Conservation (phyloP, 2,797 vertebrate species). For the Austrolebias charrua region DNA sequence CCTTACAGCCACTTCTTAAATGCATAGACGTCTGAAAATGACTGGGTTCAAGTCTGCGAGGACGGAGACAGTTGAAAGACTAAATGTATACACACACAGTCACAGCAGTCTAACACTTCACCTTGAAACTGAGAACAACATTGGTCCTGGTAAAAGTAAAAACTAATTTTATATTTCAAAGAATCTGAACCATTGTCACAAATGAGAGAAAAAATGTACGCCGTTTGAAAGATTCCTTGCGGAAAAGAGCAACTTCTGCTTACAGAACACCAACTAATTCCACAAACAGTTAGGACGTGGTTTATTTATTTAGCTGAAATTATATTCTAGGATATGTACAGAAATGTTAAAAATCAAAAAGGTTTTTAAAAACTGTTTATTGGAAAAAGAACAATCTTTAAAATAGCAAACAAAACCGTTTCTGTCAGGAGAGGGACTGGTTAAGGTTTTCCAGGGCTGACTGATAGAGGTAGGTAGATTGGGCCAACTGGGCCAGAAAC, state of each 20-base stretch:
- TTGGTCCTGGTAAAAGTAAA: slow-evolving; percentile 5
- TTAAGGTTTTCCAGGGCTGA: slow-evolving; percentile 72
- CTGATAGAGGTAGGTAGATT: slow-evolving; percentile 77
- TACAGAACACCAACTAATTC: slow-evolving; percentile 45
- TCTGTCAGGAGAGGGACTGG: slow-evolving; percentile 62
- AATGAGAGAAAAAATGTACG: slow-evolving; percentile 25
- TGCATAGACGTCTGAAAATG: slow-evolving; percentile 57
- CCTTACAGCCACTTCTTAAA: slow-evolving; percentile 35
- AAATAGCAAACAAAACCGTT: slow-evolving; percentile 41
- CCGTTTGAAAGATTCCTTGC: slow-evolving; percentile 41
- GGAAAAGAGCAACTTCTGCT: slow-evolving; percentile 29
- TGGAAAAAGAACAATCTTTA: slow-evolving; percentile 31
- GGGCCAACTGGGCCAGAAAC: slow-evolving; percentile 62
- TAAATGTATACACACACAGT: slow-evolving; percentile 10
- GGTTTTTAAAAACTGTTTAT: slow-evolving; percentile 33
- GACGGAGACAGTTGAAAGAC: slow-evolving; percentile 5
- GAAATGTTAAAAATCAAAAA: slow-evolving; percentile 32
- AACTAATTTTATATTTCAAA: slow-evolving; percentile 10
- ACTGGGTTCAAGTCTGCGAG: slow-evolving; percentile 29
- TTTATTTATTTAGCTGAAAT: slow-evolving; percentile 60
- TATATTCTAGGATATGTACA: slow-evolving; percentile 55
- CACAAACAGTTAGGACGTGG: slow-evolving; percentile 44
- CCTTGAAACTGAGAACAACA: slow-evolving; percentile 21
- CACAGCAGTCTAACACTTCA: slow-evolving; percentile 21
- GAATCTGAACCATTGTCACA: slow-evolving; percentile 45